Conservation (phyloP, 2,797 vertebrate species). For the Octomys mimax region DNA sequence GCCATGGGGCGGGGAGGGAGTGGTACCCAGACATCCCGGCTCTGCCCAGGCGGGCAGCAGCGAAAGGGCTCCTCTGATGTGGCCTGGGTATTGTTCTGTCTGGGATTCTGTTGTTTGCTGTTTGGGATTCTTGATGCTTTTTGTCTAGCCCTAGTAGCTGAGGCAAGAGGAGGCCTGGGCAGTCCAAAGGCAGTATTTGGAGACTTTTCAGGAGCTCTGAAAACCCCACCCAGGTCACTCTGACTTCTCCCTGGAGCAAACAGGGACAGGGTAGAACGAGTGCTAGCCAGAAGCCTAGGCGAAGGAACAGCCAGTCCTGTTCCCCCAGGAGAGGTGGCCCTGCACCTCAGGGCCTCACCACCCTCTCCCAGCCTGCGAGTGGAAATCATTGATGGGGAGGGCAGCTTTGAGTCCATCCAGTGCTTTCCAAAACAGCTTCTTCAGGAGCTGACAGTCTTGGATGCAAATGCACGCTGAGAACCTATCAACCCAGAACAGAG, state of each 20-base stretch:
- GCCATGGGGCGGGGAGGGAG: constrained; percentile 63
- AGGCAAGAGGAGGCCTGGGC: constrained; percentile 15
- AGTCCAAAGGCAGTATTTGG: neutral
- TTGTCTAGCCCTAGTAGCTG: constrained; percentile 52
- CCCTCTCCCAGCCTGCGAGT: fast-evolving
- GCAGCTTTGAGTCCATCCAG: neutral
- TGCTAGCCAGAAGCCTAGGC: neutral
- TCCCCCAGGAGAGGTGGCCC: neutral
- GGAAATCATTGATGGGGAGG: neutral
- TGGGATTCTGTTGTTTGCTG: constrained; percentile 57
- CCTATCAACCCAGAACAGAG: neutral
- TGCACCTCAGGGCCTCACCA: fast-evolving
- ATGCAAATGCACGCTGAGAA: neutral
- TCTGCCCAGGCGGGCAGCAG: constrained; percentile 19
- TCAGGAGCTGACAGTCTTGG: neutral
- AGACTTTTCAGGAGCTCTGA: neutral
- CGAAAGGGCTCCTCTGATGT: constrained; percentile 75
- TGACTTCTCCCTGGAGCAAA: neutral
- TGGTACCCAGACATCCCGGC: constrained; percentile 72
- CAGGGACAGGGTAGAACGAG: neutral
- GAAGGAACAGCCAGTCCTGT: no score
- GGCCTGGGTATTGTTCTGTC: constrained; percentile 73
- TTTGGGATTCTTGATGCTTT: constrained; percentile 57
- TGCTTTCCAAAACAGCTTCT: neutral
- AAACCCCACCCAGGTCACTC: constrained; percentile 18